Conservation (phyloP, 1,140 invertebrate genomes). For the Cherax destructor region DNA sequence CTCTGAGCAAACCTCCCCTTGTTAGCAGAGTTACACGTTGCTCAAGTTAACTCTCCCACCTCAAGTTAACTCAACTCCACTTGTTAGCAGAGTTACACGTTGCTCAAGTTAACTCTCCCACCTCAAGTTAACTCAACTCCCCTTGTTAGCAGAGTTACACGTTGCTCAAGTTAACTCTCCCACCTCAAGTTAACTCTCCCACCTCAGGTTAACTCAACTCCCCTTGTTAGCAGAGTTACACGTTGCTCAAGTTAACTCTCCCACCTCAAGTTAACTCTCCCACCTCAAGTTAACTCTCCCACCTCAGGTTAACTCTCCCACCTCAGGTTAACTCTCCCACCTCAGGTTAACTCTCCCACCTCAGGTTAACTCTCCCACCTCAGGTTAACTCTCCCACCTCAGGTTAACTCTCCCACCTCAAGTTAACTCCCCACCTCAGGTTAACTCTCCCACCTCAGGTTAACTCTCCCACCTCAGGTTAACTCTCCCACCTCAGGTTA, state of each 20-base stretch:
- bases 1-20: not conserved
- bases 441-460: not conserved
- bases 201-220: too few relatives aligned
- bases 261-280: too few relatives aligned
- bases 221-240: conserved; percentile 8
- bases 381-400: not conserved
- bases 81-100: not conserved
- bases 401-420: not conserved
- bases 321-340: not conserved
- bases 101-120: not conserved
- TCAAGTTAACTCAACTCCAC: not conserved
- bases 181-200: not conserved
- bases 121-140: too few relatives aligned
- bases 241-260: not conserved
- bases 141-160: conserved; percentile 9
- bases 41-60: not conserved
- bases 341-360: not conserved
- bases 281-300: not conserved
- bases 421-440: not conserved
- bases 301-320: too few relatives aligned
- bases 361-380: not conserved
- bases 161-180: not conserved
- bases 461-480: not conserved
- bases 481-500: not conserved
- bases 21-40: conserved; percentile 1